Evolutionary conservation across 2,113 vertebrate genomes (phyloP), one percentile per base, ranked within the genome.

Genomic region (Pseudorectes ferrugineus): DNA sequence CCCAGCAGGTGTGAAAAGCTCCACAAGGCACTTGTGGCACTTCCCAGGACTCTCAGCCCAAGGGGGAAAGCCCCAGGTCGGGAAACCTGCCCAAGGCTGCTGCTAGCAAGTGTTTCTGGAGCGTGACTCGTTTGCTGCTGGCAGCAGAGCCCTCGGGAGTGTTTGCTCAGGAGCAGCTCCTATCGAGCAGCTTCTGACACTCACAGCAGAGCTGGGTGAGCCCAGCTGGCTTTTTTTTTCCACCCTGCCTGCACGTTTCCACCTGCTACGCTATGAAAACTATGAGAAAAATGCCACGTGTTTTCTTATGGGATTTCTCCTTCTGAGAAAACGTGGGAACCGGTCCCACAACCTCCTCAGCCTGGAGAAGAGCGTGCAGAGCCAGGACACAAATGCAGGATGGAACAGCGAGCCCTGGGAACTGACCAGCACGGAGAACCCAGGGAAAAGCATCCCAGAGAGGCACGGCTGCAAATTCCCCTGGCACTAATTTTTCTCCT

Each of bases 221-320:
- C 55, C 42, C 88, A 62, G 62, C 38, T 85, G 88, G 9, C 14
- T 79, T 79, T 55, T 57, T 57, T 45, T 21, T 54, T 31, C 55
- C 48, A 19, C 51, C 10, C 73, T 24, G 24, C 40, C 85, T 43
- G 29, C 75, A 62, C 6, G 2, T 82, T 85, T 83, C 79, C 82
- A 88, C 90, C 88, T 95, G 88, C 63, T 54, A 1, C 0, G 1
- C 62, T 62, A 48, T 54, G 74, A 80, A 66, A 93, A 14, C 16
- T 4, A 89, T 67, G 92, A 89, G 84, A 89, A 89, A 81, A 91
- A 89, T 74, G 54, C 77, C 25, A 2, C 73, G 54, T 70, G 86
- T 71, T 92, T 91, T 74, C 72, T 74, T 33, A 3, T 0, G 73
- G 89, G 59, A 80, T 84, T 76, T 74, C n/a, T 46, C 35, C 35